phyloP scores from a whole-genome alignment of 1,140 invertebrate genomes.

The Bilobella aurantiaca region DNA sequence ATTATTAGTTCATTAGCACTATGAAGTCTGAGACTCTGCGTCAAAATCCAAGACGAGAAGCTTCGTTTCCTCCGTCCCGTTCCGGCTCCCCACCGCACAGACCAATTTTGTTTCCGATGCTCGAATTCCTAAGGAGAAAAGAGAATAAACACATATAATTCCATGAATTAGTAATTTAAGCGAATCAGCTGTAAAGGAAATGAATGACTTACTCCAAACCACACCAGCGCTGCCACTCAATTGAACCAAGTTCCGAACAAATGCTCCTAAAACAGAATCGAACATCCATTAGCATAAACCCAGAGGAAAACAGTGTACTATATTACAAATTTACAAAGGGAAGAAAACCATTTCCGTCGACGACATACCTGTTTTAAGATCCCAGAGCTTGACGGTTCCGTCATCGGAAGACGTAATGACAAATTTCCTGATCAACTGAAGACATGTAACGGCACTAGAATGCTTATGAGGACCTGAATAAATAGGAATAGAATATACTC shows the following conservation, averaged over 20 bases:
- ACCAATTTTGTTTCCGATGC: conserved; percentile 94
- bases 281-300: too few relatives aligned
- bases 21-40: conserved; percentile 47
- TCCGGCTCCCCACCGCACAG: conserved; percentile 93
- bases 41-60: conserved; percentile 95
- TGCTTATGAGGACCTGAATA: conserved; percentile 81
- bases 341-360: not conserved
- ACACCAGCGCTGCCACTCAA: conserved; percentile 92
- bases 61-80: conserved; percentile 98
- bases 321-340: not conserved
- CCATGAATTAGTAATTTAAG: too few relatives aligned
- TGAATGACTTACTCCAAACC: too few relatives aligned
- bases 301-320: too few relatives aligned
- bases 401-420: conserved; percentile 99
- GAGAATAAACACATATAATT: too few relatives aligned
- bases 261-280: conserved; percentile 54
- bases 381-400: conserved; percentile 98
- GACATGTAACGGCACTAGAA: conserved; percentile 92
- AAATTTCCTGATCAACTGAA: conserved; percentile 95
- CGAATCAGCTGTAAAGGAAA: too few relatives aligned
- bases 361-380: conserved; percentile 69
- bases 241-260: conserved; percentile 88
- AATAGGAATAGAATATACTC: conserved; percentile 6
- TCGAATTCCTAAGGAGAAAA: too few relatives aligned
- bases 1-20: too few relatives aligned